These are phyloP conservation scores for Drosophila neoperkinsi DNA, from an alignment of 2,888 invertebrate genomes.

Conservation along the genomic window DNA sequence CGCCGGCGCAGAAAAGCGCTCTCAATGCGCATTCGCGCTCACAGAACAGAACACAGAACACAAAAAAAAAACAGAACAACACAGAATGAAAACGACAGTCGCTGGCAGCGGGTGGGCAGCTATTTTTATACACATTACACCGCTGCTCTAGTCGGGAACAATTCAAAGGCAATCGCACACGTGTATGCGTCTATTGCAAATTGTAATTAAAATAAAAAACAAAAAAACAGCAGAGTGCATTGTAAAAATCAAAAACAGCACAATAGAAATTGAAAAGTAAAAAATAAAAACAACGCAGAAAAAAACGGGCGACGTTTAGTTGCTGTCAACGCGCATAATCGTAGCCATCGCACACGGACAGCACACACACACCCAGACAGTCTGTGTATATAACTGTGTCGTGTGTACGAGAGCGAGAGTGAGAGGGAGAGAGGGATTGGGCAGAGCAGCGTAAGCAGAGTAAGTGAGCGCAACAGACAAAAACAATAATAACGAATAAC, in stretches of 20 bases:
- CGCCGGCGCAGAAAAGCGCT: slow-evolving; percentile 68
- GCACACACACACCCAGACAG: slow-evolving; percentile 7
- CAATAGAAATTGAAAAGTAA: slow-evolving; percentile 12
- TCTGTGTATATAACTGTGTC: slow-evolving; percentile 22
- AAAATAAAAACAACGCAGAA: slow-evolving; percentile 15
- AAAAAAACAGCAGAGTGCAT: slow-evolving; percentile 25
- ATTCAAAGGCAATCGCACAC: slow-evolving; percentile 42
- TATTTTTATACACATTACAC: slow-evolving; percentile 59
- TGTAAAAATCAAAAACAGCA: slow-evolving; percentile 8
- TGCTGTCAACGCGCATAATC: slow-evolving; percentile 74
- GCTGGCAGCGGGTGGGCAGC: slow-evolving; percentile 67
- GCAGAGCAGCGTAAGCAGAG: slow-evolving; percentile 28
- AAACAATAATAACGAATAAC: slow-evolving; percentile 46
- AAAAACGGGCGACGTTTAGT: slow-evolving; percentile 44
- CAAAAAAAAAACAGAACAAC: slow-evolving; percentile 29
- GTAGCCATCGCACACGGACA: slow-evolving; percentile 65
- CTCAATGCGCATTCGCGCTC: slow-evolving; percentile 70
- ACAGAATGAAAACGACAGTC: slow-evolving; percentile 53
- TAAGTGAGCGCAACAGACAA: slow-evolving; percentile 42
- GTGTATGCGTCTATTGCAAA: slow-evolving; percentile 27
- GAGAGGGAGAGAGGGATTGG: slow-evolving; percentile 20
- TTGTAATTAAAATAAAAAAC: slow-evolving; percentile 22
- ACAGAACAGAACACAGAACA: slow-evolving; percentile 43
- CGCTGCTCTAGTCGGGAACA: slow-evolving; percentile 47
- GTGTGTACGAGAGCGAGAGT: slow-evolving; percentile 27